Evolutionary conservation across 2,113 vertebrate species (phyloP), one percentile per base, ranked within the genome.

Genomic region (Montifringilla adamsi): DNA sequence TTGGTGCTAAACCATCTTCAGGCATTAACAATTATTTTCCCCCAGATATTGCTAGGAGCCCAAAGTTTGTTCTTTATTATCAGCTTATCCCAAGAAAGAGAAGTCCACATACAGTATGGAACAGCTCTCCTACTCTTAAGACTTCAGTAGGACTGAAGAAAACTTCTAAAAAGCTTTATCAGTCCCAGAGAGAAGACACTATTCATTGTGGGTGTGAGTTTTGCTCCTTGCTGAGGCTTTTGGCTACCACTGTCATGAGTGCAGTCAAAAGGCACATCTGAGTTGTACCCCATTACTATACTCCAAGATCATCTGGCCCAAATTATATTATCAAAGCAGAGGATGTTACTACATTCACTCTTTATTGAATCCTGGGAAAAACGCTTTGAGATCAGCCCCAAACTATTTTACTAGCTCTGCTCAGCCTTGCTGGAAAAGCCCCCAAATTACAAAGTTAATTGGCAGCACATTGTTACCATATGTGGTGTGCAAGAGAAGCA

Each of bases 381-480:
- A 80, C 4, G 1, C 89, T 96, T 95, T 89, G 76, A 96, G 93
- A 97, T 95, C 93, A 97, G 89, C 95, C 95, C 67, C 89, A 87
- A 97, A 94, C 93, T 90, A 66, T 93, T 96, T 95, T 73, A 93
- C 86, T 80, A 89, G 92, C 93, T 93, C 89, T 93, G 68, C 91
- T 95, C 94, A 97, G 88, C 78, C 90, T 90, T 93, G 86, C 73
- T 83, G 94, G 75, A 95, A 97, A 97, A 96, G 76, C 75, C 82
- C n/a, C 23, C 92, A 95, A 96, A 97, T 97, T 96, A 97, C 95
- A 79, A 93, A 95, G 91, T 88, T 96, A 97, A 97, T 96, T 97
- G 96, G 92, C 94, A 95, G 94, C 92, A 97, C 94, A 97, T 97
- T 97, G 94, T 91, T 97, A 95, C 96, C 96, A 97, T 96, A 97